Evolutionary conservation across 2,888 invertebrate species (phyloP), one percentile per base, ranked within the genome.

Genomic region (Troides oblongomaculatus): DNA sequence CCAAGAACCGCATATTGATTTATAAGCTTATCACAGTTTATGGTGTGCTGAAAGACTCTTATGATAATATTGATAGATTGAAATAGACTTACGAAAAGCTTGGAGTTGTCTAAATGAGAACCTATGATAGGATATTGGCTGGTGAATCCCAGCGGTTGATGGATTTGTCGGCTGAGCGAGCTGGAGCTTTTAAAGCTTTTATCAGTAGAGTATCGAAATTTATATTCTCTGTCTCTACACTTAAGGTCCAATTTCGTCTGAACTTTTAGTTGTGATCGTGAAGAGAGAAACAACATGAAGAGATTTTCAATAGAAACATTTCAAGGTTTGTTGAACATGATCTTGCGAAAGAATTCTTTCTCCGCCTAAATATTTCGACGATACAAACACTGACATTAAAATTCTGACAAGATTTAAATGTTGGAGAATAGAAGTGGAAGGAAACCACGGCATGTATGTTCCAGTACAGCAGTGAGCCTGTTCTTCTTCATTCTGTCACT

Each of bases 141-240:
- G 30, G 8, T 0, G 2, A 46, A 63, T 53, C 18, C 53, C n/a
- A 4, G 25, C 2, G 53, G 2, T 53, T 63, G 63, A 63, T 53
- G 30, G 21, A 56, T 64, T 64, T 21, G 53, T 25, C 56, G 56
- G 30, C 8, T 64, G 53, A 56, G 36, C n/a, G 56, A 64, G 21
- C 53, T n/a, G n/a, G 25, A 46, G 64, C n/a, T n/a, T 36, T 53
- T 56, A 53, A 64, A 56, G 53, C 64, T n/a, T 56, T 18, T 36
- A 30, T 12, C 18, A 14, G 21, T 21, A 1, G 17, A 18, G 12
- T 17, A 64, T 21, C n/a, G 12, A 53, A 56, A 56, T 64, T 36
- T 56, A 36, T 18, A 53, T 5, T 64, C 25, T 64, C 3, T 23
- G 5, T 5, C 25, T 23, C 25, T 23, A 25, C 1, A 8, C 1